A percentile compares a stretch with the other conserved stretches of the same genome.
Evolutionary conservation across 2,888 invertebrate genomes (phyloP).

Genomic region (Yponomeuta cagnagella): DNA sequence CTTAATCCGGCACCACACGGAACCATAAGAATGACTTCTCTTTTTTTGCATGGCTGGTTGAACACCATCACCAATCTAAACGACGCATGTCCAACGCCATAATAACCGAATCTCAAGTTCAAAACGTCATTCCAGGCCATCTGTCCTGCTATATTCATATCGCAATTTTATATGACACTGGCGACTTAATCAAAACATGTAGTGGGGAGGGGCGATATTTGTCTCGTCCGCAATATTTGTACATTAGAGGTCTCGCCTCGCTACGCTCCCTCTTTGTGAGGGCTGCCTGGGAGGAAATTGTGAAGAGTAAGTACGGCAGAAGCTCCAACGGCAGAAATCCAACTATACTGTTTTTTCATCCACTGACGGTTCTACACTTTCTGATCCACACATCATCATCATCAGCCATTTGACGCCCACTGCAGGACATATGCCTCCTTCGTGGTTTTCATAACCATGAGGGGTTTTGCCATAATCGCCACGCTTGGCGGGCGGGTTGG

Average conservation of each 20-base stretch:
- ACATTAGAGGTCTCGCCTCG: slow-evolving; percentile 73
- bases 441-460: no score
- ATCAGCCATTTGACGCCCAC: no score
- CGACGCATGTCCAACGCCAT: not conserved
- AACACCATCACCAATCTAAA: no score
- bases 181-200: slow-evolving; percentile 68
- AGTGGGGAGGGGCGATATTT: slow-evolving; percentile 62
- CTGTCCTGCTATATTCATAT: slow-evolving; percentile 59
- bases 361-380: no score
- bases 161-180: slow-evolving; percentile 24
- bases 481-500: no score
- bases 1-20: no score
- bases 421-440: no score
- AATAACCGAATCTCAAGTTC: slow-evolving; percentile 10
- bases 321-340: not conserved
- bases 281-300: not conserved
- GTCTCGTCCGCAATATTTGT: slow-evolving; percentile 75
- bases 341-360: no score
- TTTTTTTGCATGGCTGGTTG: no score
- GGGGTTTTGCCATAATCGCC: no score
- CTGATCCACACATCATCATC: no score
- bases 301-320: not conserved
- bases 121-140: slow-evolving; percentile 10
- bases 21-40: no score
- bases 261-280: slow-evolving; percentile 46